These are phyloP conservation scores for Hesperophylax magnus DNA, from an alignment of 1,140 invertebrate genomes.

Conservation along the genomic window DNA sequence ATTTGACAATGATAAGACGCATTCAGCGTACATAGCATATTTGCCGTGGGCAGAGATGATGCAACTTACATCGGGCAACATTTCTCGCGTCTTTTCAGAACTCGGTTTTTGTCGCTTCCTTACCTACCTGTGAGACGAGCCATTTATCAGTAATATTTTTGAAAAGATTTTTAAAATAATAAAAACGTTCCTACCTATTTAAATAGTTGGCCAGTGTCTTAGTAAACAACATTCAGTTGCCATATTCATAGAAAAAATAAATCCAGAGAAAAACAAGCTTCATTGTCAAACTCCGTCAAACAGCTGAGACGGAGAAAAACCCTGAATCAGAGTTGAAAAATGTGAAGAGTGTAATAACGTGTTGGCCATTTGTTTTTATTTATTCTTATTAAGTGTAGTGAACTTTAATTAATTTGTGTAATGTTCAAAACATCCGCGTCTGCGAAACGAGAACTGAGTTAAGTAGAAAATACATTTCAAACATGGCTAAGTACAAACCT, in stretches of 20 bases:
- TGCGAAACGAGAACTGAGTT: conserved; percentile 22
- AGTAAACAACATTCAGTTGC: not conserved
- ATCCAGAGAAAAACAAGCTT: conserved; percentile 29
- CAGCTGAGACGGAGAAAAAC: conserved; percentile 33
- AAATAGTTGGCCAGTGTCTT: too few relatives aligned
- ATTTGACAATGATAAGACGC: too few relatives aligned
- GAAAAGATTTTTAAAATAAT: too few relatives aligned
- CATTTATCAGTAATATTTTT: too few relatives aligned
- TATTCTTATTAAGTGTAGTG: conserved; percentile 17
- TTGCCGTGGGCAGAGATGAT: too few relatives aligned
- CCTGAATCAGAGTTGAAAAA: conserved; percentile 2
- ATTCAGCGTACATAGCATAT: too few relatives aligned
- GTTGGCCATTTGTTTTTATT: not conserved
- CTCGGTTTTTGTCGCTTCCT: too few relatives aligned
- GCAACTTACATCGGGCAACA: too few relatives aligned
- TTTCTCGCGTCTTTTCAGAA: too few relatives aligned
- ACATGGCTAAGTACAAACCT: conserved; percentile 51
- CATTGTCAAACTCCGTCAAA: conserved; percentile 25
- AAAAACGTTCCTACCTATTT: too few relatives aligned
- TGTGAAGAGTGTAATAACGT: conserved; percentile 28
- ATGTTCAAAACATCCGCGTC: not conserved
- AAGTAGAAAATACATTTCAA: not conserved
- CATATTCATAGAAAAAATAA: conserved; percentile 8
- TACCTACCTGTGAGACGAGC: too few relatives aligned
- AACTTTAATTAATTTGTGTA: conserved; percentile 26